Conservation (phyloP, 2,797 vertebrate genomes). For the Sebastes minor region DNA sequence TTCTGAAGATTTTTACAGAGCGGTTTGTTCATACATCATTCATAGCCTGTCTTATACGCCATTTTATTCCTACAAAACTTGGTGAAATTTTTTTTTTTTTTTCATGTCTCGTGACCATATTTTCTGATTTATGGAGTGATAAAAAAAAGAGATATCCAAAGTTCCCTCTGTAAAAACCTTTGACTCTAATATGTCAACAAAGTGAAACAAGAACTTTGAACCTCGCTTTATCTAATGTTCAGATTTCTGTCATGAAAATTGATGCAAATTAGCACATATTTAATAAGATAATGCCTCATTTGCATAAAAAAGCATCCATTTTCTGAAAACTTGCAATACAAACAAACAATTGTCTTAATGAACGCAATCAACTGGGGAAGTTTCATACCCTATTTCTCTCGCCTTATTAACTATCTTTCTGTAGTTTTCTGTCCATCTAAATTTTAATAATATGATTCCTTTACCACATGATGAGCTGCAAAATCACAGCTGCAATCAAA, state of each 20-base stretch:
- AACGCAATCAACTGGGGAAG: background rate
- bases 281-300: background rate
- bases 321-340: background rate
- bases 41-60: background rate
- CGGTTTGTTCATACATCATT: background rate
- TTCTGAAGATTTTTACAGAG: background rate
- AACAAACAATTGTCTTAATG: background rate
- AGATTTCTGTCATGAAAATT: too few relatives aligned
- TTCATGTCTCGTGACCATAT: too few relatives aligned
- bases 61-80: too few relatives aligned
- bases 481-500: background rate
- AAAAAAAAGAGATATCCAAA: too few relatives aligned
- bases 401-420: background rate
- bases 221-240: too few relatives aligned
- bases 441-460: background rate
- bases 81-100: too few relatives aligned
- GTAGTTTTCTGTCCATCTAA: background rate
- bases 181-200: too few relatives aligned
- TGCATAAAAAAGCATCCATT: too few relatives aligned
- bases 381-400: background rate
- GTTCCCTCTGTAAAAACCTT: too few relatives aligned
- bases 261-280: background rate
- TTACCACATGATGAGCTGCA: background rate
- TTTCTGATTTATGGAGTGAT: too few relatives aligned
- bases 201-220: too few relatives aligned